Percentiles rank a stretch among this genome's conserved stretches.
Conservation (phyloP, 2,888 invertebrate species). For the Ypsolopha scabrella region DNA sequence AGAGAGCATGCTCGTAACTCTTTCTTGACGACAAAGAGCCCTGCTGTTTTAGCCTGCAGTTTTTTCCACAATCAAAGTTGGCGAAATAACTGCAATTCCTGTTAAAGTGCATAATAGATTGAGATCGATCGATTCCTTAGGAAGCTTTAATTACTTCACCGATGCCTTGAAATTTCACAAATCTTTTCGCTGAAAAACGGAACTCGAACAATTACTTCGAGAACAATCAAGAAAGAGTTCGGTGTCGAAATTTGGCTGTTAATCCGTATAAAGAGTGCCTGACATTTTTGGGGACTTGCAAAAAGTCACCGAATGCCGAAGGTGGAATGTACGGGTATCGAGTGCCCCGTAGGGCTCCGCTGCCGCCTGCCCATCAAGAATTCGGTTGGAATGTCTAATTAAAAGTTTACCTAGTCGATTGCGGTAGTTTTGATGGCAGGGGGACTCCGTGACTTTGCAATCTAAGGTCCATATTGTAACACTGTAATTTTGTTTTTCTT, state of each 20-base stretch:
- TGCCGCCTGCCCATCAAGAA: constrained; percentile 39
- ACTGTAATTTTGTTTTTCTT: no score
- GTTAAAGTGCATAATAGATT: no score
- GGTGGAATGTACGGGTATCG: constrained; percentile 49
- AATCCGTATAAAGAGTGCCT: constrained; percentile 5
- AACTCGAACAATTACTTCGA: neutral
- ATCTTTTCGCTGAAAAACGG: neutral
- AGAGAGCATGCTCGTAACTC: no score
- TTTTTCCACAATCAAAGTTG: no score
- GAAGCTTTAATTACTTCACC: no score
- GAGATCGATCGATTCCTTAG: no score
- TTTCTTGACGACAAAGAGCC: no score
- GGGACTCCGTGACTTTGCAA: no score
- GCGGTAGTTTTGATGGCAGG: neutral
- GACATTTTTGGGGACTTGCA: constrained; percentile 32
- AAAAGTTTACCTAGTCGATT: constrained; percentile 60
- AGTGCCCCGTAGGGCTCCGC: neutral
- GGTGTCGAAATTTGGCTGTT: constrained; percentile 20
- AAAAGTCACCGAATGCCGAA: constrained; percentile 55
- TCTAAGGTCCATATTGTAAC: no score
- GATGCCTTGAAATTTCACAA: no score
- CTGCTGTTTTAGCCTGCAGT: no score
- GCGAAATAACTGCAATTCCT: no score
- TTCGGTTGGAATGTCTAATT: constrained; percentile 66
- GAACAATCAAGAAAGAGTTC: neutral